Percentiles rank a stretch among this genome's conserved stretches.
phyloP scores from a whole-genome alignment of 2,113 vertebrate genomes.

The Astur gentilis region DNA sequence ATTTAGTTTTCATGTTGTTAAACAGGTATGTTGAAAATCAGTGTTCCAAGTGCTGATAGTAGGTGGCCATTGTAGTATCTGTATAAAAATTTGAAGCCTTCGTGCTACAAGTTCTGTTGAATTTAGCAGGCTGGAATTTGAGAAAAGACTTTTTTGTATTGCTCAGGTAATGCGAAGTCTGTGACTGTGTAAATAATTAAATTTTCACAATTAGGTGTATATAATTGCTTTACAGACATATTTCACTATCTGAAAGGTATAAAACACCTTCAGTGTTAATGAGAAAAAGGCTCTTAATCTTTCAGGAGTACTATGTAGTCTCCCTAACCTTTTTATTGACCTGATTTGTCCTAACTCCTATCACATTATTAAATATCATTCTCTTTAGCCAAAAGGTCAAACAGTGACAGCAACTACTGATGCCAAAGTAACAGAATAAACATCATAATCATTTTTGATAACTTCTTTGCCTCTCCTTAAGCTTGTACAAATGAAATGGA shows the following conservation, averaged over 20 bases:
- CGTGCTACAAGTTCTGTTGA: background rate
- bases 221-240: background rate
- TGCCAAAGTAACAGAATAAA: background rate
- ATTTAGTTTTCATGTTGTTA: background rate
- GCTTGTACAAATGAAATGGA: constrained; percentile 73
- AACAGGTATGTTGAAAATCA: background rate
- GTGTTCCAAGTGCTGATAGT: background rate
- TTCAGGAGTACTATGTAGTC: background rate
- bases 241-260: background rate
- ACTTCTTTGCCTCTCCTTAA: constrained; percentile 43
- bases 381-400: background rate
- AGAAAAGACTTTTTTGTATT: background rate
- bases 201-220: background rate
- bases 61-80: background rate
- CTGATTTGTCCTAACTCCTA: background rate
- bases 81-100: background rate
- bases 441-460: background rate
- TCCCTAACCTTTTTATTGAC: background rate
- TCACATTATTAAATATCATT: background rate
- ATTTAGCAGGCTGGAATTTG: background rate
- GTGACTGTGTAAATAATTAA: background rate
- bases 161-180: background rate
- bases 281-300: background rate
- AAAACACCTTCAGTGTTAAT: background rate
- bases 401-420: background rate